Evolutionary conservation across 2,797 vertebrate genomes (phyloP).

Genomic region (Apogon hyalosoma): DNA sequence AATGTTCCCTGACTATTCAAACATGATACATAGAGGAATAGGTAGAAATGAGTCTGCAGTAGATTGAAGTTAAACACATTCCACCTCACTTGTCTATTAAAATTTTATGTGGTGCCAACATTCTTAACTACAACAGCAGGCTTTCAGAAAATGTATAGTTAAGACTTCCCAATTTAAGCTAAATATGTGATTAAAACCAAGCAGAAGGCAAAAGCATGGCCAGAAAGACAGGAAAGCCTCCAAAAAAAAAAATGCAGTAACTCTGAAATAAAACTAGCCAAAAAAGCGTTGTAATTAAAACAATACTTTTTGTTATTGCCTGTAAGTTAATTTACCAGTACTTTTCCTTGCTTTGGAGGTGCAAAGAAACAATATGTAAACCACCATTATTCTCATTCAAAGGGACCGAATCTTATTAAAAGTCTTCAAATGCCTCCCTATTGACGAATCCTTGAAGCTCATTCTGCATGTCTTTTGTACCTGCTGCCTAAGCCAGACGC

Average conservation of each 20-base stretch:
- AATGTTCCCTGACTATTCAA: conserved; percentile 41
- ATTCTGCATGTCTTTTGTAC: conserved; percentile 30
- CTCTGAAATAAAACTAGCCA: not conserved
- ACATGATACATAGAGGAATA: conserved; percentile 33
- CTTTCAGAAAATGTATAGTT: conserved; percentile 33
- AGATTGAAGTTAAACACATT: conserved; percentile 11
- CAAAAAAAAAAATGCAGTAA: conserved; percentile 10
- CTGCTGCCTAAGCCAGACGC: conserved; percentile 15
- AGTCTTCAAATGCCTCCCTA: conserved; percentile 24
- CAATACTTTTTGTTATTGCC: not conserved
- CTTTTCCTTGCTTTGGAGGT: conserved; percentile 13
- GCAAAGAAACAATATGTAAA: conserved; percentile 1
- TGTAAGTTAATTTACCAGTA: not conserved
- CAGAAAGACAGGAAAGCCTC: conserved; percentile 12
- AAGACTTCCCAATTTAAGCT: conserved; percentile 33
- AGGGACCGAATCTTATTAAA: conserved; percentile 50
- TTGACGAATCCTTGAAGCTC: conserved; percentile 26
- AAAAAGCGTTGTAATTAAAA: conserved; percentile 23
- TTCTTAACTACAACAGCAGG: conserved; percentile 26
- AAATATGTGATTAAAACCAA: conserved; percentile 65
- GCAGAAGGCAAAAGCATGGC: conserved; percentile 25
- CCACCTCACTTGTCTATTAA: conserved; percentile 45
- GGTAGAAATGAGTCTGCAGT: conserved; percentile 1
- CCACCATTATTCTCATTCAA: conserved; percentile 34
- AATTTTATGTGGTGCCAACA: conserved; percentile 47